Evolutionary conservation across 1,140 invertebrate species (phyloP).

Genomic region (Coenobita brevimanus): DNA sequence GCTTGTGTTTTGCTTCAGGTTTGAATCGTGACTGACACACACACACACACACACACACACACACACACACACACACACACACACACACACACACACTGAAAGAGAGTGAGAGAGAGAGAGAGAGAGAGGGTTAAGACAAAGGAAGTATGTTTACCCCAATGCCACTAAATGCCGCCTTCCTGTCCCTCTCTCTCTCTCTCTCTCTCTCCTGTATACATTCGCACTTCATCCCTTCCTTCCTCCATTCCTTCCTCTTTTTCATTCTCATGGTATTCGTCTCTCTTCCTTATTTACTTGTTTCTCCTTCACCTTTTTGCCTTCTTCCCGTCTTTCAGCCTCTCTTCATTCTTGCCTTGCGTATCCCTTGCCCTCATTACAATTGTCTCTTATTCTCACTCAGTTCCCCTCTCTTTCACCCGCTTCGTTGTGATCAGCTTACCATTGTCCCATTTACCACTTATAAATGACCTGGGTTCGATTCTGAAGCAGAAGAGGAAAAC

Average conservation of each 20-base stretch:
- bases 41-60: background rate
- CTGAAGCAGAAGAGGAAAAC: too few relatives aligned
- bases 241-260: background rate
- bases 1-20: background rate
- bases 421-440: too few relatives aligned
- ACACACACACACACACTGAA: background rate
- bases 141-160: background rate
- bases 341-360: background rate
- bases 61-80: constrained; percentile 14
- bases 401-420: background rate
- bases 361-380: background rate
- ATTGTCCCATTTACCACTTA: too few relatives aligned
- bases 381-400: background rate
- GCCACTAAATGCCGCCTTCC: background rate
- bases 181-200: background rate
- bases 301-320: background rate
- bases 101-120: constrained; percentile 10
- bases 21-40: background rate
- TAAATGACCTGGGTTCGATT: too few relatives aligned
- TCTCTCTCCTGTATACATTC: background rate
- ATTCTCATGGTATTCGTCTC: background rate
- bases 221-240: constrained; percentile 4
- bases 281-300: too few relatives aligned
- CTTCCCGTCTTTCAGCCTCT: background rate
- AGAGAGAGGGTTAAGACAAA: background rate